Base-by-base conservation (phyloP, 2,888 invertebrate species). In the Choristoneura rosaceana region DNA sequence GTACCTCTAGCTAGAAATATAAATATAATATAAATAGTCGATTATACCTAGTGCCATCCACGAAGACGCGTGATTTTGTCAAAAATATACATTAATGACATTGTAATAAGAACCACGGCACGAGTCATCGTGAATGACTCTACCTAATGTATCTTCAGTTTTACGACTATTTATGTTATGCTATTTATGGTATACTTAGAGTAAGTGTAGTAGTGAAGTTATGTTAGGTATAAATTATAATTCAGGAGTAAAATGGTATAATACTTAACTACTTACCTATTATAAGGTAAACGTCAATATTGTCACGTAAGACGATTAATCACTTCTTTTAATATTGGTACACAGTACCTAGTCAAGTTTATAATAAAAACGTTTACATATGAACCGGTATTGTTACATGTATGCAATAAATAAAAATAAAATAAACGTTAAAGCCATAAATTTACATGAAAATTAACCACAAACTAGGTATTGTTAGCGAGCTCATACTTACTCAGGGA, bases 401-500 rank as follows among this genome's bases (percentile, higher is more conserved):
- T n/a, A n/a, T n/a, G n/a, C n/a, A n/a, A n/a, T n/a, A n/a, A n/a
- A n/a, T n/a, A n/a, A n/a, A n/a, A n/a, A n/a, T n/a, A n/a, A n/a
- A n/a, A n/a, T n/a, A 52, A 9, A 17, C 3, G 3, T 55, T 4
- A 55, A 55, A 55, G 12, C 12, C 17, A 55, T 55, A 55, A 55
- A 55, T 55, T 25, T 0, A 12, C 55, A 55, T 10, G 55, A 55
- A 55, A 55, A 55, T 25, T 55, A 25, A 55, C 10, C 55, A 25
- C 17, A 62, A 45, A 33, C 14, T 33, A 33, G 5, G 38, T 17
- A 47, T 33, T 45, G 45, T 63, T 47, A 63, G 45, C 17, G 15
- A 17, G 12, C 55, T 50, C 50, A 62, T n/a, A 85, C 90, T 90
- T 85, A 91, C 91, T 86, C 81, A 61, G 83, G 77, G 75, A 80